Evolutionary conservation across 2,113 vertebrate species (phyloP), one percentile per base, ranked within the genome.

Genomic region (Podarcis muralis): DNA sequence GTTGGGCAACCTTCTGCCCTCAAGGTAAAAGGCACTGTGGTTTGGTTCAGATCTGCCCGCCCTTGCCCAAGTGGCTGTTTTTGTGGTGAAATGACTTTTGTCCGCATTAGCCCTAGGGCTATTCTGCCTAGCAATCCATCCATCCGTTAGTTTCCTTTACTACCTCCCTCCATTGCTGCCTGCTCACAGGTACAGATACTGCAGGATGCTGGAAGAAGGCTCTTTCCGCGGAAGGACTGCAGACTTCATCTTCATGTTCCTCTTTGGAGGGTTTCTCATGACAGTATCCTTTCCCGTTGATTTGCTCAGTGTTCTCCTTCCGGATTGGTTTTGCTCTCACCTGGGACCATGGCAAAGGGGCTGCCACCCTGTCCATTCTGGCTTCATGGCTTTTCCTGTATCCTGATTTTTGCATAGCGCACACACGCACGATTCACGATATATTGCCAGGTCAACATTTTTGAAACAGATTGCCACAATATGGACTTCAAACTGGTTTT

Each of bases 241-340:
- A 0, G 98, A 98, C 92, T 98, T 98, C 87, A 97, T 98, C 91
- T 98, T 98, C 94, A 98, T 98, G 98, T 98, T 98, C 94, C 96
- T 98, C 93, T 98, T 98, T 0, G 98, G 98, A 78, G 98, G 98
- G 6, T 87, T 97, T 87, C 95, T 98, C 69, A 98, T 98, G 96
- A 98, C 95, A 35, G 97, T 98, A 98, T 98, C 98, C 97, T 98
- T 98, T 84, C 25, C 0, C 13, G 12, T 1, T n/a, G 76, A 35
- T 1, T 69, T 62, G 6, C 0, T 35, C 1, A 20, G 20, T 0
- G 53, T 27, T 11, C 23, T 23, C 59, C 15, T 57, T 37, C 59
- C 22, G 57, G 68, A 79, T 15, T 1, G 7, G 74, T 6, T 69
- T 30, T 69, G 68, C 27, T 69, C 27, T 69, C 30, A 3, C 25